Percentiles rank a stretch among this genome's conserved stretches.
Conservation (phyloP, 2,113 vertebrate genomes). For the Podarcis muralis region DNA sequence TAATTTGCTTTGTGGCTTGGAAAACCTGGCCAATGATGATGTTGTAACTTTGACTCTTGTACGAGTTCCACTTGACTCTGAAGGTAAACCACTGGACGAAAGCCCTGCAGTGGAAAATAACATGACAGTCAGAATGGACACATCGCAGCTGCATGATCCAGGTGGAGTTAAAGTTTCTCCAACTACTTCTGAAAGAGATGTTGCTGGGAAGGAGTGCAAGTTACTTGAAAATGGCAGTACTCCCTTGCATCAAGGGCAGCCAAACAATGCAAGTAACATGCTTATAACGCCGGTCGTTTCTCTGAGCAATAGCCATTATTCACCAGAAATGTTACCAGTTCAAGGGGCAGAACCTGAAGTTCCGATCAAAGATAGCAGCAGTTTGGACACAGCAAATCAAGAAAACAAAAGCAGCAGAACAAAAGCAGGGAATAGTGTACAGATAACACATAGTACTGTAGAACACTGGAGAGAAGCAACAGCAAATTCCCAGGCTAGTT, state of each 20-base stretch:
- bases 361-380: conserved; percentile 4
- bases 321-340: neutral
- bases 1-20: conserved; percentile 67
- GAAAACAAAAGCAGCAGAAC: conserved; percentile 14
- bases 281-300: neutral
- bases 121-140: conserved; percentile 1
- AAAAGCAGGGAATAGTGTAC: neutral
- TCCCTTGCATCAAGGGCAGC: conserved; percentile 12
- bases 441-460: conserved; percentile 24
- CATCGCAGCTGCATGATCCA: neutral
- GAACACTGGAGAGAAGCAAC: conserved; percentile 38
- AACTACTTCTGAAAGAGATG: neutral
- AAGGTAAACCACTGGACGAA: conserved; percentile 32
- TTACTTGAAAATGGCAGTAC: conserved; percentile 11
- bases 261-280: neutral
- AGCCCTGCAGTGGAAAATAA: conserved; percentile 24
- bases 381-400: conserved; percentile 36
- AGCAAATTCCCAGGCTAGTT: conserved; percentile 22
- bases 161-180: conserved; percentile 4
- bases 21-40: conserved; percentile 70
- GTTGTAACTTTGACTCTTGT: conserved; percentile 79
- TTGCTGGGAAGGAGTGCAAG: neutral
- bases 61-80: conserved; percentile 65
- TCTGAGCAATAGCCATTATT: neutral
- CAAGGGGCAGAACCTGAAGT: conserved; percentile 10